These are phyloP conservation scores for Pseudomyrmex flavicornis DNA, from an alignment of 1,140 invertebrate genomes.

Conservation along the genomic window DNA sequence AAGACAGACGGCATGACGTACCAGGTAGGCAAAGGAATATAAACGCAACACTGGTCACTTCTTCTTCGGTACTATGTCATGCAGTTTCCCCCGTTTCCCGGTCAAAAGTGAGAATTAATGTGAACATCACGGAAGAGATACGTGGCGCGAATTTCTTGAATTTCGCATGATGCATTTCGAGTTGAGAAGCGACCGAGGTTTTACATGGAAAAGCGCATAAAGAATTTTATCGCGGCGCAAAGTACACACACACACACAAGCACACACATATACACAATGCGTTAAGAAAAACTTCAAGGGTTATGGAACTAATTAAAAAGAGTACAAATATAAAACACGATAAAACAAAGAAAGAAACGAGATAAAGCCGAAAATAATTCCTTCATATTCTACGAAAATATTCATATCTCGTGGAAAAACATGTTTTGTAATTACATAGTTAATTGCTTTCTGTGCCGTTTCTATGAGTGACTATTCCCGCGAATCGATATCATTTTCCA, in stretches of 20 bases:
- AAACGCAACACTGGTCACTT: conserved; percentile 7
- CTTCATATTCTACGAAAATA: too few relatives aligned
- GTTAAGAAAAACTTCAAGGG: too few relatives aligned
- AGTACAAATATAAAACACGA: too few relatives aligned
- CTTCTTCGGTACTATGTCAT: conserved; percentile 27
- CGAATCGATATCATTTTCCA: background rate
- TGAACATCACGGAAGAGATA: conserved; percentile 15
- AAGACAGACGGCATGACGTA: conserved; percentile 24
- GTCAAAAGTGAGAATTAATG: conserved; percentile 43
- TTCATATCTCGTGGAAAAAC: too few relatives aligned
- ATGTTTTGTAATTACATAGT: too few relatives aligned
- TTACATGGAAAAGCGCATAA: background rate
- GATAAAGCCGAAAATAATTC: too few relatives aligned
- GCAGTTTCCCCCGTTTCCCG: background rate
- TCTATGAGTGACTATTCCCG: too few relatives aligned
- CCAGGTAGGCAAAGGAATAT: conserved; percentile 15
- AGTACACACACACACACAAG: background rate
- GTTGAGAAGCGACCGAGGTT: background rate
- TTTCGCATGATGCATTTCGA: background rate
- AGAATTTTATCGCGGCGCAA: background rate
- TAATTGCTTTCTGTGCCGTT: too few relatives aligned
- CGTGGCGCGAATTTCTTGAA: conserved; percentile 25
- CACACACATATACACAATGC: background rate
- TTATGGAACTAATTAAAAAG: too few relatives aligned
- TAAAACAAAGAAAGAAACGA: too few relatives aligned